Base-by-base conservation (phyloP, 2,113 vertebrate species). In the Takifugu bimaculatus region DNA sequence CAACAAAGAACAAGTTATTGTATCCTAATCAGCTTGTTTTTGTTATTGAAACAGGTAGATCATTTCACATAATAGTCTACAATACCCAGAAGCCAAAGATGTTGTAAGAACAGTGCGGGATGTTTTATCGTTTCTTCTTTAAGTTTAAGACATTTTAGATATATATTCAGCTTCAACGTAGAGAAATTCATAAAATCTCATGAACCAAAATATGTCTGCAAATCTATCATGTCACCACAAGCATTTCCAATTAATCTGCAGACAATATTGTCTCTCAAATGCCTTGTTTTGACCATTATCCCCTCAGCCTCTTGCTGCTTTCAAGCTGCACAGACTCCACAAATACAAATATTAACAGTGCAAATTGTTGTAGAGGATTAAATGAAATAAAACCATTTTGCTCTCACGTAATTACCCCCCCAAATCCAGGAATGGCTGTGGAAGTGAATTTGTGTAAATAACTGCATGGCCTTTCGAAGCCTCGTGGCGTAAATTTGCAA, bases 351-450 rank as follows among this genome's bases (percentile, higher is more conserved):
- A 90, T 91, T 88, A 87, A 80, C 77, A 52, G 61, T 65, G 86
- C 83, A 90, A 90, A 92, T 89, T 87, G 86, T 80, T 78, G 68
- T 57, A 49, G 60, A 57, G 70, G 88, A 90, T 92, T 92, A 89
- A 88, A 87, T 88, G 69, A 86, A 88, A 89, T 88, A 87, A 89
- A 88, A 87, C 88, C 87, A 89, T 88, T 87, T 89, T 75, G 78
- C 86, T 84, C 81, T 72, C 85, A 75, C 64, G 55, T 88, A 89
- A 89, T 89, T 88, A 87, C 70, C 83, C 79, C 42, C 45, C 77
- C 67, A 88, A 87, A 89, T 84, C 81, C 83, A 85, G 83, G 87
- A 88, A 86, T 78, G 84, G 87, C 83, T 75, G 83, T 79, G 78
- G 83, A 81, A 88, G 83, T 89, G 85, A 90, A 86, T 88, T 87